Evolutionary conservation across 2,888 invertebrate species (phyloP).

Genomic region (Keiferia lycopersicella): DNA sequence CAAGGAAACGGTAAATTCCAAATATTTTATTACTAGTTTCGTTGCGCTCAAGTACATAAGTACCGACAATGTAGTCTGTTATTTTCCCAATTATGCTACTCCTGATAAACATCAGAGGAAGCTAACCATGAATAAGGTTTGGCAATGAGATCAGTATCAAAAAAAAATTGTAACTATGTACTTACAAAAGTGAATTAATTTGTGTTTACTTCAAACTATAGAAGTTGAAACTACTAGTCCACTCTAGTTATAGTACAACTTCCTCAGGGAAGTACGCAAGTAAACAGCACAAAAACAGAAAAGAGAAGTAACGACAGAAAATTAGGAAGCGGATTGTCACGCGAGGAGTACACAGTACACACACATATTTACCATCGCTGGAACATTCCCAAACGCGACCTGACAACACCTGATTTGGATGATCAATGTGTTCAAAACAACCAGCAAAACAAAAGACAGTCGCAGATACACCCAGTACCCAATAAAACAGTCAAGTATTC

Average conservation of each 20-base stretch:
- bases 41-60: neutral
- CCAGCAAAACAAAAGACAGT: conserved; percentile 22
- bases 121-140: conserved; percentile 7
- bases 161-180: neutral
- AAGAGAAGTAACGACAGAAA: conserved; percentile 3
- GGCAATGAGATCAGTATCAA: conserved; percentile 6
- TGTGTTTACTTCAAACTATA: neutral
- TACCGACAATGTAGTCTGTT: too few species aligned
- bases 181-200: too few species aligned
- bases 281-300: conserved; percentile 1
- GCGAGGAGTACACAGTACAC: conserved; percentile 41
- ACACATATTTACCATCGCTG: conserved; percentile 30
- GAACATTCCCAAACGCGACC: conserved; percentile 30
- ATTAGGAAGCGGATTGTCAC: conserved; percentile 46
- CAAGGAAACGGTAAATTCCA: too few species aligned
- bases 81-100: neutral
- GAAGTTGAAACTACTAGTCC: neutral
- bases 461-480: conserved; percentile 32
- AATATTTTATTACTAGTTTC: neutral
- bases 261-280: neutral
- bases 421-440: conserved; percentile 28
- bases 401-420: conserved; percentile 32
- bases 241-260: neutral
- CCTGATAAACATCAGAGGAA: neutral
- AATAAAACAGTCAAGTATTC: conserved; percentile 35